These are phyloP conservation scores for Hydrochoerus hydrochaeris DNA, from an alignment of 2,113 vertebrate species.

Conservation along the genomic window DNA sequence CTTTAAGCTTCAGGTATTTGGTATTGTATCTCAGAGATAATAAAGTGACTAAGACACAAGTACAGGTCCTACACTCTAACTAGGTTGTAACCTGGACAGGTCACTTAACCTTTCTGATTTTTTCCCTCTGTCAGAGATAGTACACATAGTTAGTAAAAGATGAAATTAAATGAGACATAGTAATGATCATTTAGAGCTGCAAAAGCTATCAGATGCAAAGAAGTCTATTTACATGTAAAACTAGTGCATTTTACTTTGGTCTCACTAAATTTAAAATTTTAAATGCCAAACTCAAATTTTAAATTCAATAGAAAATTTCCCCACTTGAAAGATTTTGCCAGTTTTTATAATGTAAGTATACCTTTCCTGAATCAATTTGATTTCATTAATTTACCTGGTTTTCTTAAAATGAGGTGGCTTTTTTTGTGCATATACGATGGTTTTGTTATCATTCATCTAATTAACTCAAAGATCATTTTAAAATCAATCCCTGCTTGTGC, in stretches of 20 bases:
- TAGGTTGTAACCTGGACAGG: not conserved
- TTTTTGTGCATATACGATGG: not conserved
- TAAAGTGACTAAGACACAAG: not conserved
- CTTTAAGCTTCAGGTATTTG: not conserved
- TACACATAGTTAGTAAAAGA: not conserved
- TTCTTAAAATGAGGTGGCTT: constrained; percentile 50
- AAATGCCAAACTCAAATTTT: not conserved
- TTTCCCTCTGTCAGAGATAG: not conserved
- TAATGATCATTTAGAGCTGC: not conserved
- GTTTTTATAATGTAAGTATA: not conserved
- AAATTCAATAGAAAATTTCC: not conserved
- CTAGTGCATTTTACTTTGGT: not conserved
- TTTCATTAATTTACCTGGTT: not conserved
- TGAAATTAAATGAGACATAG: not conserved
- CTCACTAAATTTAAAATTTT: not conserved
- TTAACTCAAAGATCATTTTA: not conserved
- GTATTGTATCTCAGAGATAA: not conserved
- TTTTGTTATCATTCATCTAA: not conserved
- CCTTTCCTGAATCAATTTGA: not conserved
- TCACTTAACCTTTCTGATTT: not conserved
- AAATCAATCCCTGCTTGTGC: not conserved
- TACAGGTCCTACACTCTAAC: not conserved
- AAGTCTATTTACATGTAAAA: not conserved
- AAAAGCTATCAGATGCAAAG: not conserved
- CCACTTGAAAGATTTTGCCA: not conserved